phyloP scores from a whole-genome alignment of 2,113 vertebrate species.

The Symphodus melops region DNA sequence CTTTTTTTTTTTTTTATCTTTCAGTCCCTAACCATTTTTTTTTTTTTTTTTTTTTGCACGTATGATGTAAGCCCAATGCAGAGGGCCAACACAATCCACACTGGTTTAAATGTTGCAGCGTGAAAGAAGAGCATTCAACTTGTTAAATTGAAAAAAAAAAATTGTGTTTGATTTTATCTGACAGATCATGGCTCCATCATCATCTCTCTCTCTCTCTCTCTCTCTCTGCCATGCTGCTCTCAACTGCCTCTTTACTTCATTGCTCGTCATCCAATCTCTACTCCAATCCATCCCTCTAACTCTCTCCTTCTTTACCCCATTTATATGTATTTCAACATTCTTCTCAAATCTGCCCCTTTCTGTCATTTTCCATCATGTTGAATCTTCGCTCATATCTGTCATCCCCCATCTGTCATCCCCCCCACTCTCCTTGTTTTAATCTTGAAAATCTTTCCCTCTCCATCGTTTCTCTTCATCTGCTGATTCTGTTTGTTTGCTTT shows the following conservation, averaged over 20 bases:
- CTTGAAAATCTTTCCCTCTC: slow-evolving; percentile 30
- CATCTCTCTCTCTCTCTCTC: too few relatives aligned
- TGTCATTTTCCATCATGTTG: slow-evolving; percentile 51
- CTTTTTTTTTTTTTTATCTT: too few relatives aligned
- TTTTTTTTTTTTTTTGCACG: too few relatives aligned
- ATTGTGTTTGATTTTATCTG: slow-evolving; percentile 65
- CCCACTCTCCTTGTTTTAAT: slow-evolving; percentile 44
- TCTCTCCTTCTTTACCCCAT: slow-evolving; percentile 32
- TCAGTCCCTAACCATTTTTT: too few relatives aligned
- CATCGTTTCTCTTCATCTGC: slow-evolving; percentile 38
- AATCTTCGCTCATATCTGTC: slow-evolving; percentile 43
- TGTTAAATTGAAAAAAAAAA: slow-evolving; percentile 30
- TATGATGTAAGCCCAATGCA: too few relatives aligned
- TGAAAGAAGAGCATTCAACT: slow-evolving; percentile 2
- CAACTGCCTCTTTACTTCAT: slow-evolving; percentile 68
- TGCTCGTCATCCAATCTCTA: slow-evolving; percentile 60
- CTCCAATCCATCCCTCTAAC: slow-evolving; percentile 16
- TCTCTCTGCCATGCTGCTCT: slow-evolving; percentile 47
- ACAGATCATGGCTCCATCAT: too few relatives aligned
- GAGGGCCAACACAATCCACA: slow-evolving; percentile 3
- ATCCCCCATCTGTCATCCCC: slow-evolving; percentile 35
- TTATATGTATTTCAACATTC: slow-evolving; percentile 54
- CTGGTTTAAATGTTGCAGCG: slow-evolving; percentile 16
- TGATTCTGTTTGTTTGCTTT: background rate
- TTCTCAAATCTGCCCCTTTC: slow-evolving; percentile 21